A percentile compares a stretch with the other conserved stretches of the same genome.
phyloP scores from a whole-genome alignment of 2,113 vertebrate species.

The Scopus umbretta region DNA sequence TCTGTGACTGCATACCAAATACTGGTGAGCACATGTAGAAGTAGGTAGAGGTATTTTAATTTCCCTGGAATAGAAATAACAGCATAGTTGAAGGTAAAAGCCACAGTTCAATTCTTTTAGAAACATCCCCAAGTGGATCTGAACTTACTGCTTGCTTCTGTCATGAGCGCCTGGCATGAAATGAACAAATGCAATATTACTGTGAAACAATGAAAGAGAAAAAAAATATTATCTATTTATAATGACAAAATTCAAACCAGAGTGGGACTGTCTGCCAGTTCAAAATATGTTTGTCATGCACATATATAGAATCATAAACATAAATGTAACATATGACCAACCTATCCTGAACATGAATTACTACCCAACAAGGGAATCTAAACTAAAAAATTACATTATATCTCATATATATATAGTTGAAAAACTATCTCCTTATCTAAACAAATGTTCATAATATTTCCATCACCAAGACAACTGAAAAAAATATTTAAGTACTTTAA shows the following conservation, averaged over 20 bases:
- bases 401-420: background rate
- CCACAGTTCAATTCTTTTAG: background rate
- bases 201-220: background rate
- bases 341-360: background rate
- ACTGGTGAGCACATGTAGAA: background rate
- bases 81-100: background rate
- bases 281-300: background rate
- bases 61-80: background rate
- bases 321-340: background rate
- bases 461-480: background rate
- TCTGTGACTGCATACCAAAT: background rate
- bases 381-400: background rate
- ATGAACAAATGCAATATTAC: background rate
- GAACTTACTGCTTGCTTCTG: background rate
- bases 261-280: background rate
- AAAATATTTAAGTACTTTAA: background rate
- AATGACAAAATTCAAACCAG: background rate
- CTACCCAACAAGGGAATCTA: background rate
- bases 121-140: background rate
- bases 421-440: background rate
- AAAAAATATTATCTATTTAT: background rate
- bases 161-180: background rate
- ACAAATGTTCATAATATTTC: background rate
- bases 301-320: background rate
- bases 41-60: background rate